Evolutionary conservation across 2,113 vertebrate genomes (phyloP).

Genomic region (Chaetodon auriga): DNA sequence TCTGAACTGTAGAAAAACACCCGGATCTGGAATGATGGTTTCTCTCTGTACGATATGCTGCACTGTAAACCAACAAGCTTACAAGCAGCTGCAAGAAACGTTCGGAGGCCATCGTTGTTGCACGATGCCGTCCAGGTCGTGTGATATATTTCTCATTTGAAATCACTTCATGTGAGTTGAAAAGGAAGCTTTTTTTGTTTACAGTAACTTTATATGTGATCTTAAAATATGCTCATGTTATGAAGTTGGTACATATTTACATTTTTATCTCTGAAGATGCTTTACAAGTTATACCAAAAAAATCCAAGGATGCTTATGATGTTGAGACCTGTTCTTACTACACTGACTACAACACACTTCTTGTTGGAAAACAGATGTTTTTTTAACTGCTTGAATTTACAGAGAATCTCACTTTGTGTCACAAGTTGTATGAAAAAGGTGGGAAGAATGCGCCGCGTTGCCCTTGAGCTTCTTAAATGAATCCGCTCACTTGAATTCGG

Average conservation of each 20-base stretch:
- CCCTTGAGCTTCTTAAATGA: slow-evolving; percentile 38
- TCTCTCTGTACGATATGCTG: not conserved
- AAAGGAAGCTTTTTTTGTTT: not conserved
- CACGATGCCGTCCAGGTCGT: no score
- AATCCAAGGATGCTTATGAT: no score
- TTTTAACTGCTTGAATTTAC: not conserved
- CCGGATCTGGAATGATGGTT: not conserved
- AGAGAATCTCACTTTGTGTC: not conserved
- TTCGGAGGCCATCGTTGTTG: not conserved
- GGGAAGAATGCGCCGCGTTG: not conserved
- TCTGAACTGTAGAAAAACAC: not conserved
- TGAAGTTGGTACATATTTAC: no score
- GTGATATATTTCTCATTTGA: not conserved
- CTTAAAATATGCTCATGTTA: no score
- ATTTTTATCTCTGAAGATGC: no score
- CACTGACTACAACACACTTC: not conserved
- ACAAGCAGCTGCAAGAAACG: not conserved
- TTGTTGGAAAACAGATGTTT: not conserved
- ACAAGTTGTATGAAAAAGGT: not conserved
- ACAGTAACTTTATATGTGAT: not conserved
- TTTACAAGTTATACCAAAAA: no score
- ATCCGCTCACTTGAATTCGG: slow-evolving; percentile 22
- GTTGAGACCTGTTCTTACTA: not conserved
- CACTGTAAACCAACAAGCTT: not conserved
- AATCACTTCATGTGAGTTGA: not conserved